These are phyloP conservation scores for Watsonalla binaria DNA, from an alignment of 2,888 invertebrate species.

Conservation along the genomic window DNA sequence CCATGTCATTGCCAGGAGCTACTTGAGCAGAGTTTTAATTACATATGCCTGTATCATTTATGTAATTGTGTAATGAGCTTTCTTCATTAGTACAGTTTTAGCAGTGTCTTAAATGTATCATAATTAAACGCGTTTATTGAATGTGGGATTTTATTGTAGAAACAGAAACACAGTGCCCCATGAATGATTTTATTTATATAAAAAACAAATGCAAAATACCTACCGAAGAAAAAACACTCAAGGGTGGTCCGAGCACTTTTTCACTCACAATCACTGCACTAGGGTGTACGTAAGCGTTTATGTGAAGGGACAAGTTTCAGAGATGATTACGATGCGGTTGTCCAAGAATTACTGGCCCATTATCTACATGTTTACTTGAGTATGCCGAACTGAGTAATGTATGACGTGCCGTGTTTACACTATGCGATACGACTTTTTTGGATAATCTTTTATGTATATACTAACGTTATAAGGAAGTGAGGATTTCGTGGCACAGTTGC, in stretches of 20 bases:
- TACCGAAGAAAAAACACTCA: background rate
- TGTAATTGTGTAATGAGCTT: too few relatives aligned
- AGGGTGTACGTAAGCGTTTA: background rate
- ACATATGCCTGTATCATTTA: too few relatives aligned
- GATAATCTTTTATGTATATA: background rate
- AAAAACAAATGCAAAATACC: background rate
- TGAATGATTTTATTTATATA: too few relatives aligned
- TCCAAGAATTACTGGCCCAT: conserved; percentile 31
- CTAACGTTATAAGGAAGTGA: background rate
- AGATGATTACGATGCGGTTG: conserved; percentile 13
- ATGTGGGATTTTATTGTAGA: too few relatives aligned
- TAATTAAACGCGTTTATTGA: too few relatives aligned
- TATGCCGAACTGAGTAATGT: conserved; percentile 13
- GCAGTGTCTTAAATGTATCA: too few relatives aligned
- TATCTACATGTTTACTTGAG: conserved; percentile 33
- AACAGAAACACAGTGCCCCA: too few relatives aligned
- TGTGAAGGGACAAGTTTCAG: conserved; percentile 21
- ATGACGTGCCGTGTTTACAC: conserved; percentile 19
- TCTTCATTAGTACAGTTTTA: too few relatives aligned
- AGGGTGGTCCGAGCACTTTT: background rate
- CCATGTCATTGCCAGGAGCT: too few relatives aligned
- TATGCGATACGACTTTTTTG: conserved; percentile 1
- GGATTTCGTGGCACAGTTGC: too few relatives aligned
- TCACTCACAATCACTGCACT: conserved; percentile 1
- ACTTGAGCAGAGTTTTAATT: too few relatives aligned